phyloP scores from a whole-genome alignment of 2,888 invertebrate species.

The Aplocera efformata region DNA sequence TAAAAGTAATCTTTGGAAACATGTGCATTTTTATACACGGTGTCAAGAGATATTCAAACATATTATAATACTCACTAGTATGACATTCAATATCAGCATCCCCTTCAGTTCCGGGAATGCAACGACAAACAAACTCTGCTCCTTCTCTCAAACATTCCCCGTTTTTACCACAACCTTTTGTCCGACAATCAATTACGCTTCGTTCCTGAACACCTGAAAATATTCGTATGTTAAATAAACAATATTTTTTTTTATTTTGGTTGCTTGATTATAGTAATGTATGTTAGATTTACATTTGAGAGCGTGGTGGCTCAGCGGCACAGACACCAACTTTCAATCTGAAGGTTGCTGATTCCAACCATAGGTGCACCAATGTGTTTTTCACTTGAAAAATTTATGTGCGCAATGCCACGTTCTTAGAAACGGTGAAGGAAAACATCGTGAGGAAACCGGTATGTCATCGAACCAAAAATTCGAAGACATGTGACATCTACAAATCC shows the following conservation, averaged over 20 bases:
- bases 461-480: too few species aligned
- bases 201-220: conserved; percentile 79
- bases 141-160: conserved; percentile 93
- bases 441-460: too few species aligned
- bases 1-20: conserved; percentile 9
- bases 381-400: too few species aligned
- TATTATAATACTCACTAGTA: conserved; percentile 64
- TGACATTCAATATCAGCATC: conserved; percentile 86
- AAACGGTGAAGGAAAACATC: too few species aligned
- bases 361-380: too few species aligned
- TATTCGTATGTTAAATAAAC: not conserved
- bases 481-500: too few species aligned
- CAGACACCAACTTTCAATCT: too few species aligned
- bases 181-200: conserved; percentile 87
- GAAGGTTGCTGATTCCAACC: too few species aligned
- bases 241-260: conserved; percentile 11
- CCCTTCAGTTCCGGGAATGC: conserved; percentile 87
- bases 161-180: conserved; percentile 90
- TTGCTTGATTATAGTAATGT: too few species aligned
- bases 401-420: too few species aligned
- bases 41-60: conserved; percentile 37
- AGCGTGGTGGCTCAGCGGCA: too few species aligned
- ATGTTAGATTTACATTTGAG: too few species aligned
- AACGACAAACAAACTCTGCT: conserved; percentile 90
- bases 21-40: conserved; percentile 78